Evolutionary conservation across 1,140 invertebrate species (phyloP).

Genomic region (Pinna nobilis): DNA sequence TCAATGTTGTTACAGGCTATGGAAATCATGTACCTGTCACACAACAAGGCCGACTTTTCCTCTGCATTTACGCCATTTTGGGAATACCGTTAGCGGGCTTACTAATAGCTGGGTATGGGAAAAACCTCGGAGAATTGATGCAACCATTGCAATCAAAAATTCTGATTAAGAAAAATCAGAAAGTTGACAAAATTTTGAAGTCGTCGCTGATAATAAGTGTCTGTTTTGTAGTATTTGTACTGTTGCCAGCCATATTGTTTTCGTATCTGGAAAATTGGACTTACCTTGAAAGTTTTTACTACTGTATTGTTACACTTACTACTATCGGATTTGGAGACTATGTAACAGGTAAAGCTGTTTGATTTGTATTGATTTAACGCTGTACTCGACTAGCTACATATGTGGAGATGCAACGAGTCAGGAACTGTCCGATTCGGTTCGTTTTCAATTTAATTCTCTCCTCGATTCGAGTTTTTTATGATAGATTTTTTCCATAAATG

Average conservation of each 20-base stretch:
- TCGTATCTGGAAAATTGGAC: constrained; percentile 97
- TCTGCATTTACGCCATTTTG: constrained; percentile 72
- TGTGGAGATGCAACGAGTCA: too few species aligned
- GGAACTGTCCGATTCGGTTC: too few species aligned
- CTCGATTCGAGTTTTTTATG: too few species aligned
- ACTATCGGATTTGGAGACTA: constrained; percentile 90
- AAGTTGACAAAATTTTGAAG: constrained; percentile 87
- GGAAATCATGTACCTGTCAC: constrained; percentile 77
- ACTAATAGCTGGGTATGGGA: constrained; percentile 76
- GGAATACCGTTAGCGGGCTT: constrained; percentile 74
- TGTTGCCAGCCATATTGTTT: constrained; percentile 98
- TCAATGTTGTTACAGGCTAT: constrained; percentile 77
- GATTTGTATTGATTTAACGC: too few species aligned
- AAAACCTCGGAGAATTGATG: constrained; percentile 74
- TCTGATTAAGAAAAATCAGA: constrained; percentile 67
- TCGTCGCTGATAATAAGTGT: constrained; percentile 98
- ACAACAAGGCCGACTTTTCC: constrained; percentile 73
- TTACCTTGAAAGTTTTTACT: constrained; percentile 99
- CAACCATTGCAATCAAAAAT: constrained; percentile 69
- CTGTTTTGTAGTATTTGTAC: constrained; percentile 93
- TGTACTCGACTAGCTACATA: too few species aligned
- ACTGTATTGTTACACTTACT: constrained; percentile 98
- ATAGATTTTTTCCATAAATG: too few species aligned
- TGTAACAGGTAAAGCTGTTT: too few species aligned
- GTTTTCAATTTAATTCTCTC: too few species aligned